Evolutionary conservation across 2,888 invertebrate genomes (phyloP), one percentile per base, ranked within the genome.

Genomic region (Calliopum simillimum): DNA sequence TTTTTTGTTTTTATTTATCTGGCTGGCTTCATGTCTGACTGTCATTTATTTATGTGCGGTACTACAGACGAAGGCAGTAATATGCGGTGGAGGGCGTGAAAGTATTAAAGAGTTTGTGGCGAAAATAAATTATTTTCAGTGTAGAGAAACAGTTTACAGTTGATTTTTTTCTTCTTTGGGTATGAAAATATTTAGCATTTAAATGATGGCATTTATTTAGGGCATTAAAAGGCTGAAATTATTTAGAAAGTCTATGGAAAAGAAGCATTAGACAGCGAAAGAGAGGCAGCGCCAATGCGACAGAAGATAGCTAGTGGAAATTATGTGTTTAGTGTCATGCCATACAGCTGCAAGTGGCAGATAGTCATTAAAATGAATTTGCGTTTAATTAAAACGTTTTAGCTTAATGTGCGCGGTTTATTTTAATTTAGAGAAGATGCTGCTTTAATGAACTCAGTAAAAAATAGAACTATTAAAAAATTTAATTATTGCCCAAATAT

Each of bases 91-190:
- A 8, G 33, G 33, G 3, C 4, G 43, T 14, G 61, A 33, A n/a
- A 3, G 44, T 11, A 25, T 41, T 14, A 41, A n/a, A 61, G 8
- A 8, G 16, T 14, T 16, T 12, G 41, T 3, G 33, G 4, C 62
- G 61, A 47, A 65, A 71, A 73, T 69, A 69, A 71, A 69, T 71
- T 71, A 73, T 70, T 70, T 65, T 56, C 66, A 58, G 66, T 58
- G 62, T 33, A 33, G 33, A 33, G 33, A 33, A 69, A 64, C 66
- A 73, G 69, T 73, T 73, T 69, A 53, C 73, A 73, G 71, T 67
- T 69, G 66, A 73, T 73, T 56, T 14, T 58, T 61, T n/a, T n/a
- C n/a, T n/a, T n/a, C n/a, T n/a, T 71, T 63, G 58, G 78, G 65
- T 67, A 72, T 66, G 53, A 58, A 67, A 69, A 69, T 66, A 55